Base-by-base conservation (phyloP, 2,888 invertebrate species). In the Epinotia nisella region DNA sequence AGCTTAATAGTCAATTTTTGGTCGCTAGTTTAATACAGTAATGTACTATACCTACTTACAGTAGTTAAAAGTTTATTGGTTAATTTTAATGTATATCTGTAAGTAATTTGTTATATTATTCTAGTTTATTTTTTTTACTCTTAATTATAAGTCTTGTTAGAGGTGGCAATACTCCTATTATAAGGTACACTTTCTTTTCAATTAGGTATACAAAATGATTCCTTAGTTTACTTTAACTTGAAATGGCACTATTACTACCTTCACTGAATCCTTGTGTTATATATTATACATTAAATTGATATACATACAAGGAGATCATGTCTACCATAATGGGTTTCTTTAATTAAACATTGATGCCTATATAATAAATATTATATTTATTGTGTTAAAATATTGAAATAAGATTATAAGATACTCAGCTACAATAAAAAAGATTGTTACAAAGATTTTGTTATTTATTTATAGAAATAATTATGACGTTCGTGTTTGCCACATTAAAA, bases 401-500 rank as follows among this genome's bases (percentile, higher is more conserved):
- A 72, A 49, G 29, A 5, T 56, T 35, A 15, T 35, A n/a, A 58
- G n/a, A 66, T 60, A 41, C 11, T 71, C 61, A 55, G n/a, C 11
- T 71, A 61, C 55, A 55, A 53, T 55, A 55, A 72, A 61, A 17
- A 62, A 49, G 10, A 67, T 67, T 72, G 72, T 72, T 72, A 61
- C 49, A 56, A 64, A 19, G 59, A 41, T 70, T 70, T 74, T 74
- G 69, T 69, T 69, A 72, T 56, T 68, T 72, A 72, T 72, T 72
- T 61, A 72, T 71, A 71, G 71, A 74, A 76, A 75, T 71, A 41
- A 9, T 5, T 35, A 80, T 79, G 78, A 77, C 70, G 78, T 80
- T 81, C 80, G 77, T 81, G 80, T 83, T 82, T 75, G 78, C 80
- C 80, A 81, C 78, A 80, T 86, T 80, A 85, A 86, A 83, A 66